Percentiles rank a stretch among this genome's conserved stretches.
These are phyloP conservation scores for Miniopterus natalensis DNA, from an alignment of 2,113 vertebrate species.

Conservation along the genomic window DNA sequence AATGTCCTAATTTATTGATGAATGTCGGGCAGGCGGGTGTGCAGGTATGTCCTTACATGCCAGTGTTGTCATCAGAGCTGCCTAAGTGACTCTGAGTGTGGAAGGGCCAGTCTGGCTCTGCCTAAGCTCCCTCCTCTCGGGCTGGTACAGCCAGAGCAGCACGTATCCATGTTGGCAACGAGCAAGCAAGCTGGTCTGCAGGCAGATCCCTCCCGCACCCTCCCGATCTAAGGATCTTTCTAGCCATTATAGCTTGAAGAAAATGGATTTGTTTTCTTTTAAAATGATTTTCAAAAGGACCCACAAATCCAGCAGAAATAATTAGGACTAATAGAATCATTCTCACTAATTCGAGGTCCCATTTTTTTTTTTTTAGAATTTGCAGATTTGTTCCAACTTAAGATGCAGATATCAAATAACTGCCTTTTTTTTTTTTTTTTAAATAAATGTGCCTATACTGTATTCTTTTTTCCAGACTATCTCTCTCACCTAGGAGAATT, in stretches of 20 bases:
- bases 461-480: background rate
- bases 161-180: fast-evolving
- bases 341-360: background rate
- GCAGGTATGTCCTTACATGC: background rate
- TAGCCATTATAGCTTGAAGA: background rate
- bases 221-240: background rate
- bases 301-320: conserved; percentile 50
- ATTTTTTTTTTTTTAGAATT: background rate
- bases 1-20: background rate
- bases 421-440: background rate
- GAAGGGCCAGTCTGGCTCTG: background rate
- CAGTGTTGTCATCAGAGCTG: background rate
- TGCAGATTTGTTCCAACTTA: background rate
- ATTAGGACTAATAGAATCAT: conserved; percentile 43
- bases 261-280: conserved; percentile 1
- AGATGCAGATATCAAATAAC: background rate
- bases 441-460: background rate
- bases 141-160: fast-evolving
- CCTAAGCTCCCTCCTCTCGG: background rate
- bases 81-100: background rate
- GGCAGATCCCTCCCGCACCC: background rate
- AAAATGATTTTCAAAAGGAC: background rate
- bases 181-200: background rate
- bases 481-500: background rate
- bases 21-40: background rate